These are phyloP conservation scores for Colius striatus DNA, from an alignment of 2,113 vertebrate genomes.

Conservation along the genomic window DNA sequence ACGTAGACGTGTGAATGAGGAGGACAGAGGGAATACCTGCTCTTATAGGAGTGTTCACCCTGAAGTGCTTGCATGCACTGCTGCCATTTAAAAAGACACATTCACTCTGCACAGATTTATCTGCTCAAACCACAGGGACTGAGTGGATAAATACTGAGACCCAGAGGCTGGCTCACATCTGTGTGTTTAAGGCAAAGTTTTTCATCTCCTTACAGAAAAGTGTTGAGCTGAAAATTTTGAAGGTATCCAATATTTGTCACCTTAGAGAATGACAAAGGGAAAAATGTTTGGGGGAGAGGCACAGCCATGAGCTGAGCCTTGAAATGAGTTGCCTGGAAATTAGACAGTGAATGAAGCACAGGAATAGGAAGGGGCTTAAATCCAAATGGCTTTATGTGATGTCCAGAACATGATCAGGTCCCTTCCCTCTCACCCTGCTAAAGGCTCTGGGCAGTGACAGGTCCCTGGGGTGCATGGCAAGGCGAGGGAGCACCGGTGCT, in stretches of 20 bases:
- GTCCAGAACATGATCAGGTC: neutral
- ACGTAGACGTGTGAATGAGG: neutral
- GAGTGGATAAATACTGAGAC: neutral
- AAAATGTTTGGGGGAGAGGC: fast-evolving
- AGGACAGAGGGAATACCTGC: neutral
- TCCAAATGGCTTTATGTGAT: neutral
- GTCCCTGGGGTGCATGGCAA: neutral
- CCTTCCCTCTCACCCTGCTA: neutral
- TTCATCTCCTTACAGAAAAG: neutral
- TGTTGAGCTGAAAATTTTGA: neutral
- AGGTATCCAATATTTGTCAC: neutral
- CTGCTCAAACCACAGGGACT: neutral
- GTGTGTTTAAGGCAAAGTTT: neutral
- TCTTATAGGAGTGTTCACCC: neutral
- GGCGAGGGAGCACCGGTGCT: neutral
- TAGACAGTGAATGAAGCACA: neutral
- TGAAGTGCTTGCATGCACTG: fast-evolving
- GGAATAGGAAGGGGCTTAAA: neutral
- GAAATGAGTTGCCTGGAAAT: neutral
- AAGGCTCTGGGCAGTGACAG: neutral
- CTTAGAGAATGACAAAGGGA: neutral
- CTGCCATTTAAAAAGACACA: neutral
- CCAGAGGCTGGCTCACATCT: fast-evolving
- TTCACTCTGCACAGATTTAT: neutral
- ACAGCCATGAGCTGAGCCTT: neutral